phyloP scores from a whole-genome alignment of 1,140 invertebrate genomes.

The Gonatopus flavifemur region DNA sequence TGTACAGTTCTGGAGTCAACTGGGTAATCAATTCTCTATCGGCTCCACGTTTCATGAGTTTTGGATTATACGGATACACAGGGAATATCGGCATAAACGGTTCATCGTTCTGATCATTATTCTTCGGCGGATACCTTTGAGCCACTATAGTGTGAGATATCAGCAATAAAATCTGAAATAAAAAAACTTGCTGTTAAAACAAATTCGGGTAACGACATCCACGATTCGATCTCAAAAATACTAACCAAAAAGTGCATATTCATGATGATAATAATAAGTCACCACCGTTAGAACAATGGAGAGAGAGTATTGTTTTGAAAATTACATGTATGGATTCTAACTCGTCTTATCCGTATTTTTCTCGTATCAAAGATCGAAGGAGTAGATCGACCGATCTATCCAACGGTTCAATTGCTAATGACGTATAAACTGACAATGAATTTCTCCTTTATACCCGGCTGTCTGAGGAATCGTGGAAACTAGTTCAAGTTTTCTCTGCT shows the following conservation, averaged over 20 bases:
- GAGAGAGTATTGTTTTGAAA: too few species aligned
- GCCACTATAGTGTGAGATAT: slow-evolving; percentile 36
- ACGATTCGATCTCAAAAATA: slow-evolving; percentile 16
- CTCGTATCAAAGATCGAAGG: too few species aligned
- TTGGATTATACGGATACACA: slow-evolving; percentile 48
- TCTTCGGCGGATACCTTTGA: slow-evolving; percentile 24
- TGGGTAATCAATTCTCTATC: slow-evolving; percentile 35
- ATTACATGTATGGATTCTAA: too few species aligned
- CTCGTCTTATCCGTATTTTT: too few species aligned
- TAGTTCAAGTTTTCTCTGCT: slow-evolving; percentile 54
- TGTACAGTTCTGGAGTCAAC: slow-evolving; percentile 40
- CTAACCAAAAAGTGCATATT: slow-evolving; percentile 47
- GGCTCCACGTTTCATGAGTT: slow-evolving; percentile 47
- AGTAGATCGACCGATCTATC: too few species aligned
- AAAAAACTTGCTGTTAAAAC: background rate
- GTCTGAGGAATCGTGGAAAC: slow-evolving; percentile 52
- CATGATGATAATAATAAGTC: slow-evolving; percentile 13
- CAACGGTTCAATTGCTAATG: slow-evolving; percentile 42
- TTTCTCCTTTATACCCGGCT: slow-evolving; percentile 56
- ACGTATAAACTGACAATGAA: slow-evolving; percentile 50
- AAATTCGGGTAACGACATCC: background rate
- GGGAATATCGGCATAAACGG: slow-evolving; percentile 54
- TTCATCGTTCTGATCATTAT: slow-evolving; percentile 43
- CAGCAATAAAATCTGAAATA: slow-evolving; percentile 43
- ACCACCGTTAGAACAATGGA: background rate